Base-by-base conservation (phyloP, 2,888 invertebrate genomes). In the Epiblema foenella region DNA sequence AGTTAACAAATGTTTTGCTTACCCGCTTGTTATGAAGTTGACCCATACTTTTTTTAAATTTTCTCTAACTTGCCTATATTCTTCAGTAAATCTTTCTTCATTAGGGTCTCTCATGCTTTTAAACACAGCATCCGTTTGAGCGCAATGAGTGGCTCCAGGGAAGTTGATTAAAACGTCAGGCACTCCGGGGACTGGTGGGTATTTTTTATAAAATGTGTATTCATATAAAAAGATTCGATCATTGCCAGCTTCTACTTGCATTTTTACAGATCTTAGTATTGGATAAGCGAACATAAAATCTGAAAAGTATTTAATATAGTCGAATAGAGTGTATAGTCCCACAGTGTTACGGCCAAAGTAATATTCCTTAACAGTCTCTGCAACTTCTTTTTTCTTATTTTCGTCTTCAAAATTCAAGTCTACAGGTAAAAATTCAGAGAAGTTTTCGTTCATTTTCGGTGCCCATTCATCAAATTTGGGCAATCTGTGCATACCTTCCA, bases 11-110 rank as follows among this genome's bases (percentile, higher is more conserved):
- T 18, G 10, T 11, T 24, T 5, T 11, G 15, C 33, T 29, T 9
- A 56, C 67, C 67, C 67, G 4, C 37, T 58, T 4, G 20, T 49
- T 20, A 67, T 59, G 15, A 58, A 67, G 20, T 67, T 67, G 12
- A 37, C 10, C 67, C 67, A 67, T 7, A 67, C 5, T 51, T 67
- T 58, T 12, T 18, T 49, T 20, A 67, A 33, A 15, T 29, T 37
- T 37, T 10, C 15, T 17, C 58, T 58, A n/a, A 67, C 15, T 58
- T 51, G 18, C n/a, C n/a, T 58, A 18, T 58, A 67, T 20, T 51
- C 67, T 33, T 49, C 51, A 49, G 58, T 67, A n/a, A 24, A 51
- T 3, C 3, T 10, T 29, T 37, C 37, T 10, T 37, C 67, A 51
- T 20, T 0, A 5, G 8, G 0, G 10, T 20, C n/a, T 11, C 0